Percentiles rank a stretch among this genome's conserved stretches.
These are phyloP conservation scores for Sinocyclocheilus grahami DNA, from an alignment of 2,113 vertebrate genomes.

Conservation along the genomic window DNA sequence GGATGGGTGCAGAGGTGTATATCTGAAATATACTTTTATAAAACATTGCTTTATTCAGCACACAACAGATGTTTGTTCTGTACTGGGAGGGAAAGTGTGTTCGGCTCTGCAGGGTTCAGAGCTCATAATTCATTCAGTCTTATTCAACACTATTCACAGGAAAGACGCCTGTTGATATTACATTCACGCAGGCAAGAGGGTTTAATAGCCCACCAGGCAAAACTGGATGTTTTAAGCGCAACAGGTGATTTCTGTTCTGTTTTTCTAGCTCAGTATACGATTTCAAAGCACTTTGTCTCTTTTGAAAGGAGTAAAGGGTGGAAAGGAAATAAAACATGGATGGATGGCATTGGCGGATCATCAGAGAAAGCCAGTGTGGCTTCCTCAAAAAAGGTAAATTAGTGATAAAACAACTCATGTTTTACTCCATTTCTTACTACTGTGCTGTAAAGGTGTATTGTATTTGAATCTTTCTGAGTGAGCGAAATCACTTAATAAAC, in stretches of 20 bases:
- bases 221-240: constrained; percentile 1
- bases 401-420: background rate
- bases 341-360: too few species aligned
- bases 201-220: constrained; percentile 25
- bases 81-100: background rate
- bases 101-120: background rate
- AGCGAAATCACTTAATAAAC: background rate
- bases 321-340: background rate
- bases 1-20: background rate
- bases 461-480: background rate
- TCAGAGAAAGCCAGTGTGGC: too few species aligned
- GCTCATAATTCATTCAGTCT: constrained; percentile 12
- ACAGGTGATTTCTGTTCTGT: constrained; percentile 22
- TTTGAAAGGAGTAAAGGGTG: constrained; percentile 12
- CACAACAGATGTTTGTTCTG: constrained; percentile 24
- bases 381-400: too few species aligned
- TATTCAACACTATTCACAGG: constrained; percentile 20
- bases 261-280: background rate
- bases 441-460: background rate
- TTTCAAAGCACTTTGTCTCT: background rate
- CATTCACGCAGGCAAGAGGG: constrained; percentile 1
- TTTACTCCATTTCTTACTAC: background rate
- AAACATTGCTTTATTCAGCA: constrained; percentile 12
- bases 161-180: constrained; percentile 28
- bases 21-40: background rate